These are phyloP conservation scores for Strix occidentalis DNA, from an alignment of 2,797 vertebrate species.

Conservation along the genomic window DNA sequence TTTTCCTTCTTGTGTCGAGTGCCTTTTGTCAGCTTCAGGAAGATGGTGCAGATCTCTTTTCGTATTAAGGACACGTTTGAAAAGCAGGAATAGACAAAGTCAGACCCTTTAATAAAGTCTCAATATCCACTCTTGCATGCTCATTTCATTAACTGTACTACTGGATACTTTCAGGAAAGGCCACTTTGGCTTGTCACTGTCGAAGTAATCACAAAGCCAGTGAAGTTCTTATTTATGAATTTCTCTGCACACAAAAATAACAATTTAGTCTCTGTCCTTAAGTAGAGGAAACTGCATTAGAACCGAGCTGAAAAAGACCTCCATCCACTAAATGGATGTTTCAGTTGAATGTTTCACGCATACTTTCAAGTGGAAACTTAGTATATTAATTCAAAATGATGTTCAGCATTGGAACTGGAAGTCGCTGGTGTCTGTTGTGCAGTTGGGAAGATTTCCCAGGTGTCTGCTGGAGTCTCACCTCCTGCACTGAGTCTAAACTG, in stretches of 20 bases:
- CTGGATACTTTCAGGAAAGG: background rate
- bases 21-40: background rate
- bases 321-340: background rate
- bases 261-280: background rate
- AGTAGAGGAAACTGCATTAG: background rate
- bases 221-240: background rate
- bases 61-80: background rate
- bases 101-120: background rate
- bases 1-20: background rate
- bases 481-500: background rate
- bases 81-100: background rate
- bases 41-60: background rate
- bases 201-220: background rate
- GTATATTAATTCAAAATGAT: background rate
- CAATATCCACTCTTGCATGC: accelerated
- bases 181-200: background rate
- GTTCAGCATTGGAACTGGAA: background rate
- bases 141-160: background rate
- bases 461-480: background rate
- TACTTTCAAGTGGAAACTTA: background rate
- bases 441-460: background rate
- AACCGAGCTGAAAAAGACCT: background rate
- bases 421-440: background rate
- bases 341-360: background rate
- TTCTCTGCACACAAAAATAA: background rate